Evolutionary conservation across 2,888 invertebrate genomes (phyloP).

Genomic region (Branchellion lobata): DNA sequence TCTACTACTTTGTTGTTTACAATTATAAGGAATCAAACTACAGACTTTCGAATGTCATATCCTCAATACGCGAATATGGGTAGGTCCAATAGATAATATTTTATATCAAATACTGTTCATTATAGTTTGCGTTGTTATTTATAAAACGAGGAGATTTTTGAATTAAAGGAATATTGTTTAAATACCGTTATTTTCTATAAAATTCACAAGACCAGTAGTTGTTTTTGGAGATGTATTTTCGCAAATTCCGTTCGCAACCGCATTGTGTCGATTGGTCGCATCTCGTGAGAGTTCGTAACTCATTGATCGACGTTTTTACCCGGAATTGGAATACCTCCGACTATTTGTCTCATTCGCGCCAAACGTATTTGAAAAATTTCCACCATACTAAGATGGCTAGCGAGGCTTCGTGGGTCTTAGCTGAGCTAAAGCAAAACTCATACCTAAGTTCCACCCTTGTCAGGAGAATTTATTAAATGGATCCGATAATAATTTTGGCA

Average conservation of each 20-base stretch:
- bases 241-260: background rate
- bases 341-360: background rate
- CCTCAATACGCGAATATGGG: slow-evolving; percentile 45
- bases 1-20: slow-evolving; percentile 35
- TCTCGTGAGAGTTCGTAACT: background rate
- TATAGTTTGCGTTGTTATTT: slow-evolving; percentile 1
- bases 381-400: no score
- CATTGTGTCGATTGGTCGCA: background rate
- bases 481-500: slow-evolving; percentile 5
- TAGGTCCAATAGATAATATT: slow-evolving; percentile 31
- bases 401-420: background rate
- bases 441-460: background rate
- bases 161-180: background rate
- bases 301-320: no score
- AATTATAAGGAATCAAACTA: slow-evolving; percentile 40
- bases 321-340: background rate
- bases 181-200: background rate
- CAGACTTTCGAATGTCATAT: slow-evolving; percentile 44
- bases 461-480: background rate
- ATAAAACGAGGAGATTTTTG: background rate
- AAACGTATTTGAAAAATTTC: background rate
- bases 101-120: slow-evolving; percentile 17
- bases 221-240: background rate
- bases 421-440: background rate
- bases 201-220: background rate